Base-by-base conservation (phyloP, 2,113 vertebrate genomes). In the Gambusia holbrooki region DNA sequence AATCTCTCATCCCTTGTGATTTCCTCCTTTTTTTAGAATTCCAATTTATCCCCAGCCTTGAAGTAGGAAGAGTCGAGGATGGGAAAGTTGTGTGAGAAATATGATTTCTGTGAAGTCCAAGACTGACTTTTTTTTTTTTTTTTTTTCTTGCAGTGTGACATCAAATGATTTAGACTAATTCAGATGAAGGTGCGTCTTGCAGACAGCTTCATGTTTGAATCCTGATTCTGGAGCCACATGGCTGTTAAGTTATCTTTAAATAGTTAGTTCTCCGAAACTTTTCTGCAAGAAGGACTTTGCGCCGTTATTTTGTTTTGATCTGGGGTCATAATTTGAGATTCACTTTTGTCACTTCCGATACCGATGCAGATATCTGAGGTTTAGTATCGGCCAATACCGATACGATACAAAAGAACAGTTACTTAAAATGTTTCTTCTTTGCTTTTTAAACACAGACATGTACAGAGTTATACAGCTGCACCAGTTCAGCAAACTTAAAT, bases 11-110 rank as follows among this genome's bases (percentile, higher is more conserved):
- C 86, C 85, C 86, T 73, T 69, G 79, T 79, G 88, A 91, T 87
- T 91, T 87, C 75, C 81, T 75, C 69, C 81, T 82, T 86, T 89
- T 82, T 86, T 89, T 79, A 84, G 81, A 88, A 90, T 87, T 88
- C 86, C 88, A 90, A 90, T 93, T 90, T 86, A 92, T 89, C 84
- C 81, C 71, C 64, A 80, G 91, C 86, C 78, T 89, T 89, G 86
- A 81, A 90, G 83, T 71, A 69, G 64, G 80, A 77, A 76, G 69
- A 74, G 64, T 19, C 3, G 27, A 45, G 81, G 62, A 80, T 71
- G 76, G 79, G 78, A 75, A 74, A 82, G 79, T 85, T 85, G 79
- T 66, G 77, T 73, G 30, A 77, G 88, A 87, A 87, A 78, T 62
- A 77, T 77, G 12, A 77, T 72, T 85, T 82, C 68, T 84, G 48